These are phyloP conservation scores for Catonia carolina DNA, from an alignment of 2,888 invertebrate genomes.

Conservation along the genomic window DNA sequence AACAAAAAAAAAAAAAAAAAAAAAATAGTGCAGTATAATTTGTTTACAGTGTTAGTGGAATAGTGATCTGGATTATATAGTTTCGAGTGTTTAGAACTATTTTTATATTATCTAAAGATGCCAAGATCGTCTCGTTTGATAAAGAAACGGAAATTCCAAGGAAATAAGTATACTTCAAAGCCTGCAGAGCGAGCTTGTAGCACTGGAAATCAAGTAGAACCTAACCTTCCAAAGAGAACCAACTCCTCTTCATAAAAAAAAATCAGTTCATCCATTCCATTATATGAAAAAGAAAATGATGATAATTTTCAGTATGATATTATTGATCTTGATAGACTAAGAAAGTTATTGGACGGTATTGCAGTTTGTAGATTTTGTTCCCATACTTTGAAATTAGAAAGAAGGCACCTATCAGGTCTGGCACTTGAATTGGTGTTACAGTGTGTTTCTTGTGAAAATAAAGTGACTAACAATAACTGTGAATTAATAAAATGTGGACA, in stretches of 20 bases:
- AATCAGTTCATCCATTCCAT: not conserved
- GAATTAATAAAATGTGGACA: not conserved
- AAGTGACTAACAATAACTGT: not conserved
- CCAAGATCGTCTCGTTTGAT: not conserved
- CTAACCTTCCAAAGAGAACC: not conserved
- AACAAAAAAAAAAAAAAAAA: no score
- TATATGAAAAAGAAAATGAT: not conserved
- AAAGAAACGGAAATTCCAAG: not conserved
- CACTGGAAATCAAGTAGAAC: no score
- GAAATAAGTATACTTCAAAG: not conserved
- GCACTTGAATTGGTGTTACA: not conserved
- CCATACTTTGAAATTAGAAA: not conserved
- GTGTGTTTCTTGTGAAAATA: not conserved
- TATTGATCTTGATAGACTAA: not conserved
- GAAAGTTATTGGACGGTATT: no score
- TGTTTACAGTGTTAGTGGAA: no score
- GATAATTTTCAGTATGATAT: constrained; percentile 7
- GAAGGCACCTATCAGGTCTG: not conserved
- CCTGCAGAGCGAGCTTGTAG: no score
- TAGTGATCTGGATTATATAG: no score
- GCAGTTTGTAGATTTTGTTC: constrained; percentile 2
- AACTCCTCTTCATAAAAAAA: constrained; percentile 1
- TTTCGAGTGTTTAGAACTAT: not conserved
- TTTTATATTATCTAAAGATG: not conserved
- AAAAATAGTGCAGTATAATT: no score